Evolutionary conservation across 2,113 vertebrate species (phyloP).

Genomic region (Pterocles orientalis): DNA sequence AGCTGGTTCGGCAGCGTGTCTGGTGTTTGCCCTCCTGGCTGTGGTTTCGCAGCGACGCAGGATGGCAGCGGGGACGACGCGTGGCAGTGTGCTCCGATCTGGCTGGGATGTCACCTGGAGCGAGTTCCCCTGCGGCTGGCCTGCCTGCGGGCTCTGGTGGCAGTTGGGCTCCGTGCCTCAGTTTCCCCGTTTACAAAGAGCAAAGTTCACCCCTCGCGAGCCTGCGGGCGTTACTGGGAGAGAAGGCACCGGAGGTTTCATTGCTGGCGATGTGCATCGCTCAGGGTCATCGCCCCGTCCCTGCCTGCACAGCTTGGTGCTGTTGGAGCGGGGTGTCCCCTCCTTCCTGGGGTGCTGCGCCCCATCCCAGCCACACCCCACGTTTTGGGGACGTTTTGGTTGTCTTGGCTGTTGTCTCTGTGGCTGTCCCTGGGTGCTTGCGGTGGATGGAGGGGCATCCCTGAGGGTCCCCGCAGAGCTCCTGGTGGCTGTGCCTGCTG

Average conservation of each 20-base stretch:
- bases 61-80: background rate
- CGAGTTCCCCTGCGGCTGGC: background rate
- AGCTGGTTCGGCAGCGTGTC: constrained; percentile 50
- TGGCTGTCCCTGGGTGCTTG: background rate
- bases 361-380: fast-evolving
- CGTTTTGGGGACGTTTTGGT: fast-evolving
- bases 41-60: background rate
- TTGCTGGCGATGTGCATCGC: background rate
- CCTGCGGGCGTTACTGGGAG: fast-evolving
- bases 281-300: background rate
- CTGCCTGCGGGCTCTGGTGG: background rate
- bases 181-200: fast-evolving
- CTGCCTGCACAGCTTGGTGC: fast-evolving
- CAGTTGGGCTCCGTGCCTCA: too few relatives aligned
- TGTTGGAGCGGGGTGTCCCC: background rate
- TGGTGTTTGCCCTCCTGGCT: background rate
- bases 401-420: background rate
- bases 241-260: background rate
- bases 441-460: too few relatives aligned
- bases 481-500: background rate
- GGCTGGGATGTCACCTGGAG: background rate
- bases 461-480: background rate
- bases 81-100: background rate
- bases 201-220: fast-evolving
- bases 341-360: background rate